Conservation (phyloP, 2,113 vertebrate genomes). For the Ceyx cyanopectus region DNA sequence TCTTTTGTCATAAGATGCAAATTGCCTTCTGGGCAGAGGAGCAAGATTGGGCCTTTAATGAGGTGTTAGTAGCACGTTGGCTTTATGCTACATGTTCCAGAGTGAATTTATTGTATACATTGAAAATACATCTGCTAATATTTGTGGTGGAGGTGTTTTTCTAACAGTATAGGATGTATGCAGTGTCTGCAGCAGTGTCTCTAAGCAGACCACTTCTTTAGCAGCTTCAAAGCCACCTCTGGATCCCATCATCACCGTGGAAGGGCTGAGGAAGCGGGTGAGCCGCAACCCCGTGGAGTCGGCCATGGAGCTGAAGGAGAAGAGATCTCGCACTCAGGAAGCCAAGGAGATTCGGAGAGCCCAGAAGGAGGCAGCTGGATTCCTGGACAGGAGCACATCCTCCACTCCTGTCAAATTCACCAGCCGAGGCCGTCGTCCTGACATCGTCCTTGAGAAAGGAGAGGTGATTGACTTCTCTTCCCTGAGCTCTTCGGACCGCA, state of each 20-base stretch:
- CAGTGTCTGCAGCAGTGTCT: not conserved
- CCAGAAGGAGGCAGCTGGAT: constrained; percentile 91
- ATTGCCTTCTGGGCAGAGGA: not conserved
- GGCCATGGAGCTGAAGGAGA: constrained; percentile 98
- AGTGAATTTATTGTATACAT: not conserved
- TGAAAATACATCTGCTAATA: not conserved
- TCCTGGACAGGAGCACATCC: constrained; percentile 85
- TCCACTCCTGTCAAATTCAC: constrained; percentile 89
- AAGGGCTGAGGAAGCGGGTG: constrained; percentile 88
- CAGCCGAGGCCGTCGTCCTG: constrained; percentile 78
- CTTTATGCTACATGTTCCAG: not conserved
- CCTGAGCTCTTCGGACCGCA: constrained; percentile 93
- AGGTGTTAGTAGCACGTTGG: not conserved
- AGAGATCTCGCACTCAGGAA: constrained; percentile 94
- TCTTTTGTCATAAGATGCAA: not conserved
- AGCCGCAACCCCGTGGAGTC: constrained; percentile 91
- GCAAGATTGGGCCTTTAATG: not conserved
- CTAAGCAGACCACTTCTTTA: constrained; percentile 27
- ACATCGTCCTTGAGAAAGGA: constrained; percentile 90
- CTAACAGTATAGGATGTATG: not conserved
- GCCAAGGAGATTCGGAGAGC: constrained; percentile 96
- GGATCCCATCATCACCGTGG: constrained; percentile 92
- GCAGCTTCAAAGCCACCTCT: constrained; percentile 82
- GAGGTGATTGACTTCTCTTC: constrained; percentile 97
- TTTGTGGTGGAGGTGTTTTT: not conserved